phyloP scores from a whole-genome alignment of 2,113 vertebrate genomes.

The Triplophysa dalaica region DNA sequence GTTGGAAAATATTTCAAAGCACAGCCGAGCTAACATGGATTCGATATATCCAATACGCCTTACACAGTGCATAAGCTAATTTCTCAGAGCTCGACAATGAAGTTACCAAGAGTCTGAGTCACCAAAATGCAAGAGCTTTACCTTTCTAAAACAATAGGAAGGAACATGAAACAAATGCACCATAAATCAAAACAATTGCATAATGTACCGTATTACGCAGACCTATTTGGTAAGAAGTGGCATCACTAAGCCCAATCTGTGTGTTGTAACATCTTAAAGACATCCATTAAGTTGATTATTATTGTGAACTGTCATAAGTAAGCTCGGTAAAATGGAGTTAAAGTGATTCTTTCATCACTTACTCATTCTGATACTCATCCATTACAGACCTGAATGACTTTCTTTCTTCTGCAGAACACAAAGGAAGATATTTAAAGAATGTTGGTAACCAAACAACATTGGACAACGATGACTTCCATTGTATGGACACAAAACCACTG shows the following conservation, averaged over 20 bases:
- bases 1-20: no score
- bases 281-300: background rate
- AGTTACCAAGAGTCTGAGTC: slow-evolving; percentile 15
- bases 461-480: no score
- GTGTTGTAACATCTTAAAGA: background rate
- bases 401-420: no score
- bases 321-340: background rate
- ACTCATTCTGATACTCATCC: no score
- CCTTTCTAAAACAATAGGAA: background rate
- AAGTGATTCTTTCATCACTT: no score
- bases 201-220: background rate
- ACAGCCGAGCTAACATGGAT: background rate
- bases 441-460: no score
- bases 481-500: no score
- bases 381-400: no score
- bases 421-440: no score
- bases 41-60: background rate
- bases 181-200: background rate
- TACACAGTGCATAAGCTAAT: background rate
- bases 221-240: slow-evolving; percentile 7
- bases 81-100: background rate
- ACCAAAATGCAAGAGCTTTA: background rate
- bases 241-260: background rate
- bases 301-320: slow-evolving; percentile 18
- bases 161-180: background rate